These are phyloP conservation scores for Geotrupes spiniger DNA, from an alignment of 2,888 invertebrate species.

Conservation along the genomic window DNA sequence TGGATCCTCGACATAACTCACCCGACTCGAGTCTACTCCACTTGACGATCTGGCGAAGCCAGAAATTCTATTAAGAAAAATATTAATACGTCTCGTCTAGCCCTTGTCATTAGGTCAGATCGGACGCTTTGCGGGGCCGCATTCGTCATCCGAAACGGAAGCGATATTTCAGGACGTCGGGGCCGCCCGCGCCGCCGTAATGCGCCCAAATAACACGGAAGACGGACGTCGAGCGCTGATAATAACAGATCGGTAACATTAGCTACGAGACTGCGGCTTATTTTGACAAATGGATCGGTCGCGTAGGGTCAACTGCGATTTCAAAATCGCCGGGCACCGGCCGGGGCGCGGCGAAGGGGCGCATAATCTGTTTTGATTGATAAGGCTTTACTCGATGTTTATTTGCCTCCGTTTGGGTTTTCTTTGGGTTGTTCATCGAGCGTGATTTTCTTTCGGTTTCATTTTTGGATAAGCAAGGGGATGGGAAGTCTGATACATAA, in stretches of 20 bases:
- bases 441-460: too few relatives aligned
- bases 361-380: too few relatives aligned
- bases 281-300: conserved; percentile 19
- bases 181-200: conserved; percentile 14
- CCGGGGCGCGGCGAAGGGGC: too few relatives aligned
- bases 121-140: conserved; percentile 17
- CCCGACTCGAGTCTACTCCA: too few relatives aligned
- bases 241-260: conserved; percentile 21
- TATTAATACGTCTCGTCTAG: conserved; percentile 23
- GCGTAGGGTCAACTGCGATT: conserved; percentile 17
- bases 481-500: too few relatives aligned
- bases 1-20: too few relatives aligned
- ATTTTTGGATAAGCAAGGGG: too few relatives aligned
- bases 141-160: conserved; percentile 24
- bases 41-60: background rate
- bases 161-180: conserved; percentile 22
- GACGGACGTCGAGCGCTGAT: conserved; percentile 14
- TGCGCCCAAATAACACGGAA: conserved; percentile 17
- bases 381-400: too few relatives aligned
- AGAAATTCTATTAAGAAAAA: conserved; percentile 11
- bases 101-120: conserved; percentile 25
- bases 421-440: too few relatives aligned
- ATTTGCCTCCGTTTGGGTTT: too few relatives aligned
- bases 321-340: conserved; percentile 11
- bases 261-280: conserved; percentile 15